Evolutionary conservation across 2,113 vertebrate genomes (phyloP), one percentile per base, ranked within the genome.

Genomic region (Sisor rabdophorus): DNA sequence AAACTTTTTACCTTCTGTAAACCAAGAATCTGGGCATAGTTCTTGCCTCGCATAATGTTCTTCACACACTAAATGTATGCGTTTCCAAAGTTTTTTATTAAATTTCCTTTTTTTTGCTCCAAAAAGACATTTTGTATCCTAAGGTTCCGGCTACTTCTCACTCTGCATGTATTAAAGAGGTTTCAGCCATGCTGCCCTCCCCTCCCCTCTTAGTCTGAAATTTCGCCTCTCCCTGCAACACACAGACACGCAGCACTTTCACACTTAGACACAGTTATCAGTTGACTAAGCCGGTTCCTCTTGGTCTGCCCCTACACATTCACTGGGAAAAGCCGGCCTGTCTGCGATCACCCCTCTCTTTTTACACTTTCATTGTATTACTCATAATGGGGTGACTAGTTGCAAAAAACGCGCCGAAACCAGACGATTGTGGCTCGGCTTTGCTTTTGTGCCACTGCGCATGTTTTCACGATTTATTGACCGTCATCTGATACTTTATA

Each of bases 311-410:
- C 63, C 54, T 59, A 76, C 9, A 19, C 68, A 55, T 61, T 59
- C 76, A 56, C 26, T 48, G 78, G 48, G 79, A 71, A 70, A 84
- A 61, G 47, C 61, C 69, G 2, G 30, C 58, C 68, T 64, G 20
- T 81, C 81, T 84, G 80, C 77, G 60, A 80, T 83, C 61, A 28
- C 72, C 80, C 82, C 79, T 71, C 55, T 71, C 55, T 75, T 54
- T 78, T 48, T 28, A 59, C 48, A 65, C 5, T 30, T 19, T 28
- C 55, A 64, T 73, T 83, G 50, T 86, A 22, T 19, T 26, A 4
- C 8, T 44, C 11, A 83, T 75, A 73, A 80, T 48, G 20, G 70
- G 75, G 65, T 52, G 64, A 79, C 69, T 77, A 59, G 53, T 22
- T n/a, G 32, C 52, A 47, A 74, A 78, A 81, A 81, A 79, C 61